Percentiles rank a stretch among this genome's conserved stretches.
These are phyloP conservation scores for Drosophila ogumai DNA, from an alignment of 1,140 invertebrate species.

Conservation along the genomic window DNA sequence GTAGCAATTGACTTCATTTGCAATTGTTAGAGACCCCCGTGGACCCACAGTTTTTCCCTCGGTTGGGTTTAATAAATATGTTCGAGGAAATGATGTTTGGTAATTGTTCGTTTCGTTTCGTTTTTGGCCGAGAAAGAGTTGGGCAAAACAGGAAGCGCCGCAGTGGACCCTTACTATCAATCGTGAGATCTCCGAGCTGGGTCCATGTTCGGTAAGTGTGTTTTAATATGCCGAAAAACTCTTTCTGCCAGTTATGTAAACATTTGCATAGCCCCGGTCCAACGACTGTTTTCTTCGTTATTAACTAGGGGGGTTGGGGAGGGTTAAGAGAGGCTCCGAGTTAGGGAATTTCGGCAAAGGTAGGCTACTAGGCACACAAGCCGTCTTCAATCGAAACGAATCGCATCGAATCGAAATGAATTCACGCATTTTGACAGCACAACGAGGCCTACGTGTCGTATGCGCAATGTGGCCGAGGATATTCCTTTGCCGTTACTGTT, in stretches of 20 bases:
- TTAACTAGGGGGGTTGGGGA: conserved; percentile 6
- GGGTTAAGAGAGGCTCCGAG: not conserved
- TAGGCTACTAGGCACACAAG: not conserved
- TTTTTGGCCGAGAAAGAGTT: conserved; percentile 39
- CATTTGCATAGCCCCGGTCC: conserved; percentile 38
- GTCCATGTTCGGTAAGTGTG: conserved; percentile 42
- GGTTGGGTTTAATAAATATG: conserved; percentile 84
- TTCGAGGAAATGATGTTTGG: conserved; percentile 84
- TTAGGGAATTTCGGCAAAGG: conserved; percentile 15
- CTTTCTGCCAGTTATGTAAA: conserved; percentile 44
- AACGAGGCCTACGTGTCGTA: conserved; percentile 61
- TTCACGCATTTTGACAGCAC: conserved; percentile 70
- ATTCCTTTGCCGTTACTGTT: conserved; percentile 35
- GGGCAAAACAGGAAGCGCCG: conserved; percentile 68
- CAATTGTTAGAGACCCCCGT: conserved; percentile 61
- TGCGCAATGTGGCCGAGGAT: conserved; percentile 55
- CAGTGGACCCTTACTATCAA: conserved; percentile 70
- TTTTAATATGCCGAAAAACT: conserved; percentile 55
- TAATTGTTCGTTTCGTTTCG: conserved; percentile 74
- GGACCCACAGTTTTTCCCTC: conserved; percentile 59
- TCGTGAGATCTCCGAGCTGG: conserved; percentile 56
- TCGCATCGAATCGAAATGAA: conserved; percentile 58
- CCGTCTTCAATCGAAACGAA: conserved; percentile 4
- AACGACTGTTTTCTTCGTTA: conserved; percentile 38
- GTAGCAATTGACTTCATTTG: conserved; percentile 80